Percentiles rank a stretch among this genome's conserved stretches.
Conservation (phyloP, 2,113 vertebrate genomes). For the Salminus brasiliensis region DNA sequence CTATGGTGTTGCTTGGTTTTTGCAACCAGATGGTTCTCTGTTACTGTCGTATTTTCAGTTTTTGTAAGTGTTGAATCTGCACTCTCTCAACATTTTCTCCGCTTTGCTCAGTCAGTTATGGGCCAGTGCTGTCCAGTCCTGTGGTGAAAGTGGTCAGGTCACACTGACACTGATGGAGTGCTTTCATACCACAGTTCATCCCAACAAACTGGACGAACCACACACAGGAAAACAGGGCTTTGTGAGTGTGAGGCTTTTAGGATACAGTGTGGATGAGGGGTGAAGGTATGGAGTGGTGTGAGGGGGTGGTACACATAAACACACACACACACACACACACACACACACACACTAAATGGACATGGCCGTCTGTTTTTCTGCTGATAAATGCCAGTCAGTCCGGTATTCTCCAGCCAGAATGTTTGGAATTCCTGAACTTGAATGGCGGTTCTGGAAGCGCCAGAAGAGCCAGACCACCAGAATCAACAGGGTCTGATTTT, state of each 20-base stretch:
- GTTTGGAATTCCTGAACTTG: conserved; percentile 28
- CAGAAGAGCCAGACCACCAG: conserved; percentile 28
- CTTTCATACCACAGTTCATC: background rate
- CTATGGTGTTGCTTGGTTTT: no score
- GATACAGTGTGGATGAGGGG: background rate
- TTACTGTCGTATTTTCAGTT: no score
- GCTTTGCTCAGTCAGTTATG: no score
- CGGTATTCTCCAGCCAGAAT: conserved; percentile 23
- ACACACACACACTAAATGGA: background rate
- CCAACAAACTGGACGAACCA: background rate
- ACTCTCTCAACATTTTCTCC: no score
- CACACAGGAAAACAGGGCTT: no score
- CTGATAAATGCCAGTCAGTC: conserved; percentile 36
- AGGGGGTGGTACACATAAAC: conserved; percentile 23
- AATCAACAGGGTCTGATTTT: background rate
- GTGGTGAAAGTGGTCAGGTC: conserved; percentile 8
- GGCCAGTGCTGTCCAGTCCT: background rate
- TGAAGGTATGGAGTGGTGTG: conserved; percentile 12
- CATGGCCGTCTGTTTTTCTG: conserved; percentile 24
- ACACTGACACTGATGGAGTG: conserved; percentile 15
- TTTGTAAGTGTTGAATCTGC: no score
- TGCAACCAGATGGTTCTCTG: no score
- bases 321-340: conserved; percentile 30
- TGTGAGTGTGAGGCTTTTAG: conserved; percentile 25
- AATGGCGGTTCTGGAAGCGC: background rate